Evolutionary conservation across 2,888 invertebrate genomes (phyloP).

Genomic region (Amphipyra tragopoginis): DNA sequence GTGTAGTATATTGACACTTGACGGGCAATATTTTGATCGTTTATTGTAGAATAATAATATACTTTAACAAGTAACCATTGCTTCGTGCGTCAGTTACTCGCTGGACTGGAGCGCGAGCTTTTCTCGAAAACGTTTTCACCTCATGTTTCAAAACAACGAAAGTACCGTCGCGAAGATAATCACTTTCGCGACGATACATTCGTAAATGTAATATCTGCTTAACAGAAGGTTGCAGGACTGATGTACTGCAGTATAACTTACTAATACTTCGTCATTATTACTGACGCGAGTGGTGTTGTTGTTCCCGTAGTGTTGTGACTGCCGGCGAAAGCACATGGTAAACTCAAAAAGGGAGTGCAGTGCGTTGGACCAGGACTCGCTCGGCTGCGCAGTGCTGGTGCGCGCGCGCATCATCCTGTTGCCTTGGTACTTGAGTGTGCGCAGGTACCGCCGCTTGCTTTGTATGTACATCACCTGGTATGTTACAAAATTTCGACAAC

Average conservation of each 20-base stretch:
- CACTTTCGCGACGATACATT: too few species aligned
- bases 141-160: too few species aligned
- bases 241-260: slow-evolving; percentile 57
- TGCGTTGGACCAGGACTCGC: slow-evolving; percentile 69
- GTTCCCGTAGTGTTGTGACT: slow-evolving; percentile 71
- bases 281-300: slow-evolving; percentile 75
- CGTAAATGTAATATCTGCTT: too few species aligned
- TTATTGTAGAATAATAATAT: too few species aligned
- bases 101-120: too few species aligned
- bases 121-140: too few species aligned
- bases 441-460: slow-evolving; percentile 86
- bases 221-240: too few species aligned
- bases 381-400: slow-evolving; percentile 53
- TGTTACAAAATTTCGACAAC: background rate
- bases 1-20: too few species aligned
- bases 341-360: slow-evolving; percentile 74
- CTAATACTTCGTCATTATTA: slow-evolving; percentile 81
- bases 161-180: too few species aligned
- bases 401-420: slow-evolving; percentile 79
- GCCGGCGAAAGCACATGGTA: slow-evolving; percentile 80
- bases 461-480: slow-evolving; percentile 87
- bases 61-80: too few species aligned
- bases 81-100: too few species aligned
- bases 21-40: too few species aligned
- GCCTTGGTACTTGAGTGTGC: slow-evolving; percentile 87